Percentiles rank a stretch among this genome's conserved stretches.
phyloP scores from a whole-genome alignment of 2,888 invertebrate species.

The Pyrochroa serraticornis region DNA sequence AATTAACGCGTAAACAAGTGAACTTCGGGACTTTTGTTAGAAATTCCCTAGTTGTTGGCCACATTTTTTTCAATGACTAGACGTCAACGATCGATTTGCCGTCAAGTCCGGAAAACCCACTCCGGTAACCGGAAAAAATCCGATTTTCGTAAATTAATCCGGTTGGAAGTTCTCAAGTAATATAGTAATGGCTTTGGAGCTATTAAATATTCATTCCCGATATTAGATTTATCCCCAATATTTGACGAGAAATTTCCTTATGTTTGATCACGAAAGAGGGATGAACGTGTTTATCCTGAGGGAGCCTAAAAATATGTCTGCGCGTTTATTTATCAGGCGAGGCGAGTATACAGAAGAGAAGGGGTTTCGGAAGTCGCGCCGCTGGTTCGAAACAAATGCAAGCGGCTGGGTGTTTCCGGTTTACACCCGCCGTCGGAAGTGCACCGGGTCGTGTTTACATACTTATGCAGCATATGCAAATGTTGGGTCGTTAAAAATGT shows the following conservation, averaged over 20 bases:
- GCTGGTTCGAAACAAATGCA: slow-evolving; percentile 41
- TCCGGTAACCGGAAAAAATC: too few relatives aligned
- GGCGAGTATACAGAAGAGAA: slow-evolving; percentile 9
- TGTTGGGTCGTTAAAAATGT: slow-evolving; percentile 49
- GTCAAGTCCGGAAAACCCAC: too few relatives aligned
- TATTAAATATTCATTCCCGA: slow-evolving; percentile 14
- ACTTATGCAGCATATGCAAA: slow-evolving; percentile 50
- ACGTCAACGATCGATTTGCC: too few relatives aligned
- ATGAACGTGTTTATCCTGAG: slow-evolving; percentile 9
- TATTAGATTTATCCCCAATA: slow-evolving; percentile 13
- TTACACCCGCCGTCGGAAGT: slow-evolving; percentile 51
- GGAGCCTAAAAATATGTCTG: slow-evolving; percentile 13
- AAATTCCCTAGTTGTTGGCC: too few relatives aligned
- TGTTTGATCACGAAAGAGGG: slow-evolving; percentile 22
- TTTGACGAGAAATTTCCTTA: slow-evolving; percentile 6
- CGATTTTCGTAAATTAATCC: too few relatives aligned
- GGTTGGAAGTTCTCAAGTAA: background rate
- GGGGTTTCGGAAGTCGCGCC: slow-evolving; percentile 16
- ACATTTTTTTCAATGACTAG: too few relatives aligned
- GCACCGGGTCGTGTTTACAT: slow-evolving; percentile 52
- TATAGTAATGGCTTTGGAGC: slow-evolving; percentile 3
- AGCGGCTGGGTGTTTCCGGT: slow-evolving; percentile 50
- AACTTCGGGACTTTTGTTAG: too few relatives aligned
- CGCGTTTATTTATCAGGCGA: slow-evolving; percentile 12
- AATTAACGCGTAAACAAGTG: too few relatives aligned